A percentile compares a stretch with the other conserved stretches of the same genome.
phyloP scores from a whole-genome alignment of 2,113 vertebrate species.

The Phycodurus eques region DNA sequence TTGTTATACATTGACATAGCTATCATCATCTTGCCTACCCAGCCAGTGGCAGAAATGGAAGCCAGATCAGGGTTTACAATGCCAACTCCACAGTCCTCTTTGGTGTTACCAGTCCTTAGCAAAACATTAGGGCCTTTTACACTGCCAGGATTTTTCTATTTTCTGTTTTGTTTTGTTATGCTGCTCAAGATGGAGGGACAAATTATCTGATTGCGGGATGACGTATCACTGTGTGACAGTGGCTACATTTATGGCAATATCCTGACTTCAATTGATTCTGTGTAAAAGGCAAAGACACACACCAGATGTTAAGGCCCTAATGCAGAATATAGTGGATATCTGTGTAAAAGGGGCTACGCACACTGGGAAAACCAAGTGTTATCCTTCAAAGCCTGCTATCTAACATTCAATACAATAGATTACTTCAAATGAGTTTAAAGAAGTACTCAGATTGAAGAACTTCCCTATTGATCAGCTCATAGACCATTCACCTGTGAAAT shows the following conservation, averaged over 20 bases:
- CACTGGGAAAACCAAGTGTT: not conserved
- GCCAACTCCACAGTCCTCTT: not conserved
- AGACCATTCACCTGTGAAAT: conserved; percentile 10
- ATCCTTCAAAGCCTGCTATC: conserved; percentile 5
- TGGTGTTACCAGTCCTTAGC: not conserved
- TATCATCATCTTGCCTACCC: not conserved
- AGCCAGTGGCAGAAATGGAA: not conserved
- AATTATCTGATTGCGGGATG: not conserved
- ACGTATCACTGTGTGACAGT: not conserved
- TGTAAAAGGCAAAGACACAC: not conserved
- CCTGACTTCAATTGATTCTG: not conserved
- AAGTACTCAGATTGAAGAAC: conserved; percentile 1
- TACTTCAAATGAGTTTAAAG: conserved; percentile 18
- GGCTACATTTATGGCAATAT: not conserved
- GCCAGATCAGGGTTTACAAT: not conserved
- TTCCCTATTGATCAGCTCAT: conserved; percentile 6
- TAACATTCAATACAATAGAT: conserved; percentile 11
- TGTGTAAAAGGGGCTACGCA: not conserved
- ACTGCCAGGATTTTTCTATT: not conserved
- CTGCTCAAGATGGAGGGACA: not conserved
- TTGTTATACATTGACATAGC: not conserved
- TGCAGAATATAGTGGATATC: not conserved
- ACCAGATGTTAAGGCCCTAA: conserved; percentile 6
- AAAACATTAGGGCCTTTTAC: not conserved
- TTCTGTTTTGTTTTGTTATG: not conserved